A percentile compares a stretch with the other conserved stretches of the same genome.
Conservation (phyloP, 1,140 invertebrate species). For the Zaprionus gabonicus region DNA sequence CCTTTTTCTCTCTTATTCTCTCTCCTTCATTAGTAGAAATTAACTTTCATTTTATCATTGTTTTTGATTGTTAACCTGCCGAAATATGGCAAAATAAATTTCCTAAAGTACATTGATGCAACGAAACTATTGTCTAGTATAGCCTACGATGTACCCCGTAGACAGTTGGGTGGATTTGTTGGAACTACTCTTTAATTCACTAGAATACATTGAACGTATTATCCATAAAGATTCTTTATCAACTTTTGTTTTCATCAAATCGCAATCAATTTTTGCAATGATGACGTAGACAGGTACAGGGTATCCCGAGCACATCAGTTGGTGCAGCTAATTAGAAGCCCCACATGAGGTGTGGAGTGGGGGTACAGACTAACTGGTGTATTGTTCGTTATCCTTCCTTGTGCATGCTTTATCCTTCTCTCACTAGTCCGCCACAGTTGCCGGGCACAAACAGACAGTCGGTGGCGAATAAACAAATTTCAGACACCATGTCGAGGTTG, state of each 20-base stretch:
- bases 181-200: no score
- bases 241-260: no score
- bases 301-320: not conserved
- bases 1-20: no score
- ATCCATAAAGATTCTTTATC: no score
- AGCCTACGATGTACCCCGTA: not conserved
- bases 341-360: not conserved
- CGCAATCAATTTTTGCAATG: not conserved
- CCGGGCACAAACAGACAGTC: not conserved
- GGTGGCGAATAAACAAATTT: conserved; percentile 37
- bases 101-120: no score
- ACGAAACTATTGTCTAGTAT: not conserved
- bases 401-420: conserved; percentile 2
- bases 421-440: not conserved
- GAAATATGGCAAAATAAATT: not conserved
- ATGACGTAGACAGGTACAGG: not conserved
- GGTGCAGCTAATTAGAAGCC: not conserved
- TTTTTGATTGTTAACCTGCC: not conserved
- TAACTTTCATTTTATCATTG: not conserved
- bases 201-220: no score
- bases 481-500: conserved; percentile 17
- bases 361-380: not conserved
- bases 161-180: no score
- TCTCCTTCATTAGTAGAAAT: not conserved
- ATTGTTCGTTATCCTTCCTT: not conserved